Evolutionary conservation across 2,797 vertebrate genomes (phyloP), one percentile per base, ranked within the genome.

Genomic region (Champsocephalus esox): DNA sequence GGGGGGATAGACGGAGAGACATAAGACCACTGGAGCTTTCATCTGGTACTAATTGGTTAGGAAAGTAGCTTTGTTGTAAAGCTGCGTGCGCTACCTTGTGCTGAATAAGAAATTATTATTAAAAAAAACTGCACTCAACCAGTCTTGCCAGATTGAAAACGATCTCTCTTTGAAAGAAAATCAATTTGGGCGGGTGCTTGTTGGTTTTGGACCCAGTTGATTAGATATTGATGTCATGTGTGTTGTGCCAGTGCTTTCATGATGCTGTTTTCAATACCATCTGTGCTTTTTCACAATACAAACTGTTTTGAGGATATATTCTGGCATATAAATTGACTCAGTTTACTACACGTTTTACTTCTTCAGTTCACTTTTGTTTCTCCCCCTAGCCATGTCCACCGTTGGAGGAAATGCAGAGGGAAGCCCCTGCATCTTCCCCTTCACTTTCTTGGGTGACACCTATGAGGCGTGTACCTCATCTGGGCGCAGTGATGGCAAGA

Each of bases 341-440:
- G 50, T 34, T 70, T 38, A 11, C 3, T 13, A 1, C 12, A 10
- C 45, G 46, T 59, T 73, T 61, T 19, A 64, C 14, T 21, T 54
- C 34, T 70, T 12, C 14, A 50, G 63, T 14, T 45, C 16, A 45
- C 32, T 54, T 66, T 66, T 63, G 6, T 79, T 86, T 34, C 13
- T 38, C 9, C 69, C 61, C 64, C 12, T 88, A 99, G 98, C 97
- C 55, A 95, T 99, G 96, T 98, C 98, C 28, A 99, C 98, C 0
- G 94, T 98, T 8, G 98, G 98, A 4, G 98, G 98, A 12, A 99
- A 99, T 67, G 93, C 96, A 0, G 97, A 99, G 44, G 98, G 98
- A 8, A 94, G 94, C 10, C 97, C 98, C 1, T 99, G 98, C 2
- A 94, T 94, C 14, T 98, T 99, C 87, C 98, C 98, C 52, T 99